Percentiles rank a stretch among this genome's conserved stretches.
Conservation (phyloP, 2,797 vertebrate genomes). For the Alosa sapidissima region DNA sequence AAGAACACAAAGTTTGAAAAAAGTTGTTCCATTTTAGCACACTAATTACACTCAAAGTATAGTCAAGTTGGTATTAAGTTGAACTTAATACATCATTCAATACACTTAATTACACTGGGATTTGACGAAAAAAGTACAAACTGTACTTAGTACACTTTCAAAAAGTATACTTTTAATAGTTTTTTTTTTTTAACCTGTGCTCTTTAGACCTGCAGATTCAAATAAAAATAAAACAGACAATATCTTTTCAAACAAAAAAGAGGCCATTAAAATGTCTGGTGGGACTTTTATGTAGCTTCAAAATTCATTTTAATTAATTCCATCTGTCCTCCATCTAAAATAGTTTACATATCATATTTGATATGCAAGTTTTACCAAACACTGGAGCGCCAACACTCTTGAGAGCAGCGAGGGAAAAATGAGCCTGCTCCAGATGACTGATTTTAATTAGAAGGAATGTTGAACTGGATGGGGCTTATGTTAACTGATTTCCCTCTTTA, state of each 20-base stretch:
- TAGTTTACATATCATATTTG: slow-evolving; percentile 68
- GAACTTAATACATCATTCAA: too few species aligned
- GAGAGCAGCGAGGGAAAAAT: slow-evolving; percentile 71
- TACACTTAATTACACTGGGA: too few species aligned
- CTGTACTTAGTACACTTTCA: too few species aligned
- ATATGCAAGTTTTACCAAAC: slow-evolving; percentile 59
- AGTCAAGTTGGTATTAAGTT: too few species aligned
- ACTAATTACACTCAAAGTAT: too few species aligned
- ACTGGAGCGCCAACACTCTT: slow-evolving; percentile 60
- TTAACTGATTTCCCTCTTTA: slow-evolving; percentile 91
- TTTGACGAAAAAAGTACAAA: too few species aligned
- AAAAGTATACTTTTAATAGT: too few species aligned
- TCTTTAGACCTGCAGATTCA: not conserved
- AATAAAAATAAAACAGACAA: not conserved
- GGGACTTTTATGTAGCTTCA: slow-evolving; percentile 62
- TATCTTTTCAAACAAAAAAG: not conserved
- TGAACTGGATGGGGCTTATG: slow-evolving; percentile 87
- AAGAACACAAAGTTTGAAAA: too few species aligned
- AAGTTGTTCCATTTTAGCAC: too few species aligned
- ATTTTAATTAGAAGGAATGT: slow-evolving; percentile 93
- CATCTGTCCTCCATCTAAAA: slow-evolving; percentile 69
- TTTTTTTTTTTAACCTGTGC: too few species aligned
- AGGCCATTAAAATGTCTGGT: slow-evolving; percentile 5
- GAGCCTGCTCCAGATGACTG: slow-evolving; percentile 89
- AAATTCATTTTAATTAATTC: slow-evolving; percentile 69